phyloP scores from a whole-genome alignment of 2,113 vertebrate species.

The Gorsachius goisagi region DNA sequence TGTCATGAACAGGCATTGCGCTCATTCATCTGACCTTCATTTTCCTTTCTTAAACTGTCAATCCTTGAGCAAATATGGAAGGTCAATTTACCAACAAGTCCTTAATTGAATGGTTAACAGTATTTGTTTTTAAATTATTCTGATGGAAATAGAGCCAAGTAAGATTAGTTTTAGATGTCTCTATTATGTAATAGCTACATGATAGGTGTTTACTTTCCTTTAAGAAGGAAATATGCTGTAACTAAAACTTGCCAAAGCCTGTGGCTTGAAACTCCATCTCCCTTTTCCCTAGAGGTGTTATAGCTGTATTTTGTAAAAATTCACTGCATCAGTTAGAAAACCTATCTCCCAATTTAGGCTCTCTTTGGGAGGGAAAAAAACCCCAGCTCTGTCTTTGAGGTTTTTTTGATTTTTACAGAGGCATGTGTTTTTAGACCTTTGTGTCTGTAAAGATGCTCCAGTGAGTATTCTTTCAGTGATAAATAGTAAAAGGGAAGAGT shows the following conservation, averaged over 20 bases:
- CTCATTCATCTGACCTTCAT: neutral
- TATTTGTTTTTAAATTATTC: neutral
- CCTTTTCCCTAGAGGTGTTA: neutral
- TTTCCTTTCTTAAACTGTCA: neutral
- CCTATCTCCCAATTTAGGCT: neutral
- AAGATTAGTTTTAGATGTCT: neutral
- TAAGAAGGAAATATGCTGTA: neutral
- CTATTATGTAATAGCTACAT: neutral
- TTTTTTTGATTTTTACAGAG: neutral
- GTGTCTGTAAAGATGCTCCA: neutral
- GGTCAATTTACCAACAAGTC: neutral
- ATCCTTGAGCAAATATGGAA: neutral
- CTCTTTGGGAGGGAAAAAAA: neutral
- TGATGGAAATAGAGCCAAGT: neutral
- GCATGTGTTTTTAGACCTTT: neutral
- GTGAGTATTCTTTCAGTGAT: neutral
- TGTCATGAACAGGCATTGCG: neutral
- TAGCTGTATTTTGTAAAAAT: neutral
- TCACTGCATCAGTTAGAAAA: neutral
- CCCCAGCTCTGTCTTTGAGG: neutral
- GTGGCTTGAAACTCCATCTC: neutral
- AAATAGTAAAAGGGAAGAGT: neutral
- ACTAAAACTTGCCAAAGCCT: neutral
- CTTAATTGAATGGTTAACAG: neutral
- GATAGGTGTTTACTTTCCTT: neutral